Evolutionary conservation across 2,113 vertebrate genomes (phyloP), one percentile per base, ranked within the genome.

Genomic region (Oreochromis aureus): DNA sequence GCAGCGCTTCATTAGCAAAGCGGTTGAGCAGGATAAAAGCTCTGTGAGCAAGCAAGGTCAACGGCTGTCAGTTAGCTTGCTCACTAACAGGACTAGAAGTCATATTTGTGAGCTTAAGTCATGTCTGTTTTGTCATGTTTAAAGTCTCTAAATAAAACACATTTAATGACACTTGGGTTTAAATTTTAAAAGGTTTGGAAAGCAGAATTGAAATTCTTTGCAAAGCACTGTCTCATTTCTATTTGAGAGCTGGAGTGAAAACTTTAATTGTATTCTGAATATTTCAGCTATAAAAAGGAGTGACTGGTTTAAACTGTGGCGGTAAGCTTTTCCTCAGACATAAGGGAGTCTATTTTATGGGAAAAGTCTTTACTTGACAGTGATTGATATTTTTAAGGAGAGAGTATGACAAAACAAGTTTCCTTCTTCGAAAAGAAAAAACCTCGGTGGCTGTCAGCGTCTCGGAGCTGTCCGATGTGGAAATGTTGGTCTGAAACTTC

Each of bases 331-430:
- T 22, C 46, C 3, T 90, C 48, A 89, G 61, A 83, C 90, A 87
- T 32, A 1, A 80, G 22, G 82, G 44, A 86, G 81, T 34, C 39
- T 10, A 2, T 83, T 91, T 93, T 84, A 89, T 82, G 56, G 27
- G 53, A 76, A 41, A 6, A 7, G 4, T 58, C 48, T 80, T 44
- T 81, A 55, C 86, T 91, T 92, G 58, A 76, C 59, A 81, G 89
- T 39, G 66, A 92, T 32, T 86, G 19, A 85, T 84, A 84, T 86
- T 59, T 36, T 94, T 92, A 81, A 90, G 5, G 4, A 87, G 82
- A 76, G 44, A 76, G 69, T 9, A 82, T 41, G 82, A 90, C 85
- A 90, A 88, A 91, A 90, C 83, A 87, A 81, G 59, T 89, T 89
- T 83, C 69, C 39, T 1, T 81, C 13, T 19, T 61, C 53, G 5